A percentile compares a stretch with the other conserved stretches of the same genome.
Conservation (phyloP, 2,888 invertebrate species). For the Diachrysia chrysitis region DNA sequence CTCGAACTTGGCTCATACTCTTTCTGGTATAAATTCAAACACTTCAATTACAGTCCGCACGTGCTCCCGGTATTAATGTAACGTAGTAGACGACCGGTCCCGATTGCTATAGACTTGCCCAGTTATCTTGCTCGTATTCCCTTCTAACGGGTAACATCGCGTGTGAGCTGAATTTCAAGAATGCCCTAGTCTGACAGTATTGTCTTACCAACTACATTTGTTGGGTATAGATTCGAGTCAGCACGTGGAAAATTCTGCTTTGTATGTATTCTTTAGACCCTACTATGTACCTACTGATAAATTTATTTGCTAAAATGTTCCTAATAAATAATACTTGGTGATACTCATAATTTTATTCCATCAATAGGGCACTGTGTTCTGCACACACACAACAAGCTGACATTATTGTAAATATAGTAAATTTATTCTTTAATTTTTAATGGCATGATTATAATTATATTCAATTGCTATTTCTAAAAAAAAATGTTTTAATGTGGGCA, state of each 20-base stretch:
- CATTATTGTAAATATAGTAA: too few relatives aligned
- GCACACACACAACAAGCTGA: too few relatives aligned
- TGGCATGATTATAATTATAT: too few relatives aligned
- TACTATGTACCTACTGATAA: too few relatives aligned
- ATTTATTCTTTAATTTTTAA: too few relatives aligned
- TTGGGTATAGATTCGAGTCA: background rate
- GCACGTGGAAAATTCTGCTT: background rate
- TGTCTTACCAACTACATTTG: background rate
- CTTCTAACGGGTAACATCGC: background rate
- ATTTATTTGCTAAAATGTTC: too few relatives aligned
- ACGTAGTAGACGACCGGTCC: slow-evolving; percentile 8
- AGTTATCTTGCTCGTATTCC: slow-evolving; percentile 17
- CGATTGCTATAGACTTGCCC: slow-evolving; percentile 25
- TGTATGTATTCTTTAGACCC: background rate
- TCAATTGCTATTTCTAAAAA: too few relatives aligned
- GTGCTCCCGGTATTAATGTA: slow-evolving; percentile 28
- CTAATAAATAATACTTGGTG: too few relatives aligned
- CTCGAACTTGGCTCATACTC: slow-evolving; percentile 15
- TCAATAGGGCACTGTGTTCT: too few relatives aligned
- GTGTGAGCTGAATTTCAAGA: slow-evolving; percentile 31
- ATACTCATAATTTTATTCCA: too few relatives aligned
- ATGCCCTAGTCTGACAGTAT: background rate
- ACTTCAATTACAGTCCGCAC: slow-evolving; percentile 40
- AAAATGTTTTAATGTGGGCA: too few relatives aligned
- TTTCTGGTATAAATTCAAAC: slow-evolving; percentile 16